Evolutionary conservation across 2,113 vertebrate species (phyloP), one percentile per base, ranked within the genome.

Genomic region (Peromyscus maniculatus): DNA sequence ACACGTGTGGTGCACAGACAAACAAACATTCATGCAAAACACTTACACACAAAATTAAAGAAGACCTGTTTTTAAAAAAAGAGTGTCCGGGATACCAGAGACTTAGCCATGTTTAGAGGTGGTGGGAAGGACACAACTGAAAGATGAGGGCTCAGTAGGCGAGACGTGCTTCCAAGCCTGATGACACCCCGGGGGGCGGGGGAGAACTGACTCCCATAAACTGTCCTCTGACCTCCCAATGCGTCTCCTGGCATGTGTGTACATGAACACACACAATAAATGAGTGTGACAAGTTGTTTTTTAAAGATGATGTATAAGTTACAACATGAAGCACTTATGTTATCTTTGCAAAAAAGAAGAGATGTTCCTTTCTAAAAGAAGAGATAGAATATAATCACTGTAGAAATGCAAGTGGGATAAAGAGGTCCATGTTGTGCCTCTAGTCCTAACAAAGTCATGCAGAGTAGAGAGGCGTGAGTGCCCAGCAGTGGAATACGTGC

Each of bases 341-440:
- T 72, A 66, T 82, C 46, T 91, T 95, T 96, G 80, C 55, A 77
- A 86, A 87, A 72, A 36, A 67, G 4, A 28, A 72, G 36, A 79
- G 49, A 66, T n/a, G 13, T 91, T n/a, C 67, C 31, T 93, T 94
- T 88, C 43, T 87, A 59, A 78, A 89, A 87, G 52, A 82, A 93
- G 46, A 10, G 15, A 12, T 46, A 74, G 95, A 89, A 72, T 91
- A 46, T 94, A 86, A 80, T 93, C 39, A 55, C 49, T 91, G 57
- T 1, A 92, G 33, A 78, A 95, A 91, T 72, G 87, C 36, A 71
- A 72, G 66, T 87, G 46, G 82, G 57, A 64, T 74, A 17, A 62
- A 49, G 64, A 43, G 33, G 43, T 55, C 31, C 1, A 0, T 2
- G 28, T 71, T 33, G 62, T 67, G 26, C 19, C 28, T 49, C 49